Evolutionary conservation across 2,797 vertebrate genomes (phyloP).

Genomic region (Carcharodon carcharias): DNA sequence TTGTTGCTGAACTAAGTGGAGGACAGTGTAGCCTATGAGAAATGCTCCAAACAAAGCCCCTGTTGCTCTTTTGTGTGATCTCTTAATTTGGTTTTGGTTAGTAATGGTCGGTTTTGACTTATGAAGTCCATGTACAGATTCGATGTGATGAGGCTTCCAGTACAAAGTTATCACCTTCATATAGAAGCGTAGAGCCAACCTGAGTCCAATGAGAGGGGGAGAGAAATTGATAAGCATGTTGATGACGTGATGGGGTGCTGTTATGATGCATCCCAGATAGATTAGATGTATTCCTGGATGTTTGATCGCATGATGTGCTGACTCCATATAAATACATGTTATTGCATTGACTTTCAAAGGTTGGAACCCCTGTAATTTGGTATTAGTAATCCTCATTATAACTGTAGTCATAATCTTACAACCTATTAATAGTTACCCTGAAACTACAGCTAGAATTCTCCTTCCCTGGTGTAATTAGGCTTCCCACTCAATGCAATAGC

Average conservation of each 20-base stretch:
- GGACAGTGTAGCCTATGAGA: background rate
- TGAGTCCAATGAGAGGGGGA: background rate
- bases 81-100: background rate
- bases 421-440: no score
- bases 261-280: no score
- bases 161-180: background rate
- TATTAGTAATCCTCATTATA: background rate
- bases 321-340: no score
- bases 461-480: no score
- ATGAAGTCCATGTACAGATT: background rate
- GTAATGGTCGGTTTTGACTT: background rate
- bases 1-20: background rate
- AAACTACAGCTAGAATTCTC: no score
- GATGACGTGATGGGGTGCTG: no score
- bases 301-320: no score
- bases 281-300: no score
- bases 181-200: background rate
- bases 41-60: no score
- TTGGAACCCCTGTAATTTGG: background rate
- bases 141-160: background rate
- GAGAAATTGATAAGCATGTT: background rate
- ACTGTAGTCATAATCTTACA: no score
- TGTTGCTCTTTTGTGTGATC: background rate
- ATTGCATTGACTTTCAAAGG: background rate
- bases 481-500: background rate